Base-by-base conservation (phyloP, 1,140 invertebrate genomes). In the Aphidius gifuensis region DNA sequence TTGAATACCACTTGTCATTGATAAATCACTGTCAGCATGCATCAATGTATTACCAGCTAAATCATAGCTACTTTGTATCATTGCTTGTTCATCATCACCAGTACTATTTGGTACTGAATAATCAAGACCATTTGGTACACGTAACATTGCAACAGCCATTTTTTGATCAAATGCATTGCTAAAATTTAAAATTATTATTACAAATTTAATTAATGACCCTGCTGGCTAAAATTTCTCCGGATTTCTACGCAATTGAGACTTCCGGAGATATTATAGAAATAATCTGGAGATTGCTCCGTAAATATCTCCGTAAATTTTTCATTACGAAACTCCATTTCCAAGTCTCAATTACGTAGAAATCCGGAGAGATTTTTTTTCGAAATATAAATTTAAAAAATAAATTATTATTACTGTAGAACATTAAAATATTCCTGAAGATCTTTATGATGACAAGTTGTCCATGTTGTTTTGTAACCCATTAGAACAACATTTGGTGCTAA, bases 111-210 rank as follows among this genome's bases (percentile, higher is more conserved):
- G 70, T 51, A 77, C 83, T 2, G 90, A 89, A 73, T 86, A 90
- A 77, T 95, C 92, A 23, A 97, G 78, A 5, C 94, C 94, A 68
- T 92, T 89, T 1, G 86, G 79, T 9, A 95, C 80, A 11, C 95
- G 85, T 2, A 98, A 75, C 65, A 99, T 93, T 2, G 90, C 90
- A 1, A 98, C 90, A 0, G 93, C 91, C 71, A 95, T 83, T 58
- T 94, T 88, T 69, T 91, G 89, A 72, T 97, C 93, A 76, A 98
- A 96, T 0, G 94, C 93, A 67, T 94, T 90, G 80, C 94, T 98
- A 79, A 49, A 79, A 77, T 5, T 16, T 43, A 51, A 56, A 50
- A 4, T 5, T 58, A 47, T 55, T 59, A 45, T 23, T 57, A 55
- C 11, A 21, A 55, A 8, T 44, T 7, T n/a, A n/a, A n/a, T n/a